Evolutionary conservation across 2,888 invertebrate species (phyloP).

Genomic region (Noctua pronuba): DNA sequence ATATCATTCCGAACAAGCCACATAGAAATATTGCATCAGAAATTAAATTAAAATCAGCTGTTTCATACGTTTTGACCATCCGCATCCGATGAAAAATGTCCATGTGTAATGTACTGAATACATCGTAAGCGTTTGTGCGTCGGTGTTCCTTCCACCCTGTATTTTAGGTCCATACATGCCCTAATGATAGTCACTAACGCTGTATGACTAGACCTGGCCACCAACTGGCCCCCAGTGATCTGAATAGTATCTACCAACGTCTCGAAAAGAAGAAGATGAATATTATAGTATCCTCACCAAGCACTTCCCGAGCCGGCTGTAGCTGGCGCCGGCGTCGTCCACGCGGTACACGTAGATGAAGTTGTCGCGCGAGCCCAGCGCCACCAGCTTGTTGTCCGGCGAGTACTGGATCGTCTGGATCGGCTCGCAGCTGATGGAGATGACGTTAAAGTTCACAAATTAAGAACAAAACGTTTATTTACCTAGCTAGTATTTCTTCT

Average conservation of each 20-base stretch:
- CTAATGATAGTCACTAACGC: background rate
- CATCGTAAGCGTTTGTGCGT: background rate
- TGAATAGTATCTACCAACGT: background rate
- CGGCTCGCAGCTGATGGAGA: constrained; percentile 85
- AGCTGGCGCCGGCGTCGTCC: constrained; percentile 93
- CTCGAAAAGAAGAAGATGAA: background rate
- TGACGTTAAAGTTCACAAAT: background rate
- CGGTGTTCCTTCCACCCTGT: background rate
- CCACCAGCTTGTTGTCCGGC: constrained; percentile 95
- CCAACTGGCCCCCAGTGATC: background rate
- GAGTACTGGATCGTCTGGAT: constrained; percentile 94
- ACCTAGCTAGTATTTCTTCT: background rate
- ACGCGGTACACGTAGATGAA: constrained; percentile 97
- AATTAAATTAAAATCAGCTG: background rate
- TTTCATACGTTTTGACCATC: background rate
- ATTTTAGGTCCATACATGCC: background rate
- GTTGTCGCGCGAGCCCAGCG: constrained; percentile 97
- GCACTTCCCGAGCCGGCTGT: constrained; percentile 95
- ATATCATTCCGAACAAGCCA: too few relatives aligned
- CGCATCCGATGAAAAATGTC: too few relatives aligned
- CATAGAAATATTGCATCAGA: too few relatives aligned
- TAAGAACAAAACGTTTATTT: background rate
- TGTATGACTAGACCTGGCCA: too few relatives aligned
- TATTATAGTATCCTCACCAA: constrained; percentile 89
- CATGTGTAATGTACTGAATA: background rate